Base-by-base conservation (phyloP, 2,797 vertebrate species). In the Garrulus glandarius region DNA sequence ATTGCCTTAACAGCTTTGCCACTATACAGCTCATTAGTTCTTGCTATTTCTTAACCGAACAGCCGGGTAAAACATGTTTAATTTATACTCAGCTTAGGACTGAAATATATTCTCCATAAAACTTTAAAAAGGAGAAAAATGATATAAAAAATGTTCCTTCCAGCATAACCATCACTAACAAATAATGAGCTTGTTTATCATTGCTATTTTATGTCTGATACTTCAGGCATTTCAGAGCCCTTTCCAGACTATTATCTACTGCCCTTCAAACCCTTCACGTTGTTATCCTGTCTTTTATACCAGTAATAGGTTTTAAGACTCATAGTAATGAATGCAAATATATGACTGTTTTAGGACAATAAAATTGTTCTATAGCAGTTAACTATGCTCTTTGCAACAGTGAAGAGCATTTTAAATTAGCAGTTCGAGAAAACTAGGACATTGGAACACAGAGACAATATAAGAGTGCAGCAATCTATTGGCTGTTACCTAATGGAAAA, bases 281-380 rank as follows among this genome's bases (percentile, higher is more conserved):
- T 96, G 84, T 96, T 95, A 95, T 89, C 94, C 85, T 92, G 83
- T 95, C 60, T 95, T 96, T 97, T 96, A 89, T 94, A 95, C 82
- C 77, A 70, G 91, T 93, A 96, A 79, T 93, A 95, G 79, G 86
- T 94, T 96, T 95, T 94, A 96, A 95, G 79, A 50, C 43, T 84
- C 64, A 61, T 91, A 95, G 89, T 95, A 97, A 95, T 95, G 95
- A 97, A 97, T 97, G 97, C 94, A 97, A 97, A 97, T 97, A 84
- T 68, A 94, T 96, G 95, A 72, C 90, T 95, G 65, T 82, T 94
- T 94, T 94, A 95, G 81, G 69, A 95, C 86, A 95, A 68, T 95
- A 94, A 98, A 97, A 95, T 81, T 60, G 75, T 91, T 95, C 72
- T 95, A 93, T 92, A 95, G 78, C 84, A 87, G 61, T 91, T 93